A percentile compares a stretch with the other conserved stretches of the same genome.
Evolutionary conservation across 1,140 invertebrate genomes (phyloP).

Genomic region (Lordiphosa mommai): DNA sequence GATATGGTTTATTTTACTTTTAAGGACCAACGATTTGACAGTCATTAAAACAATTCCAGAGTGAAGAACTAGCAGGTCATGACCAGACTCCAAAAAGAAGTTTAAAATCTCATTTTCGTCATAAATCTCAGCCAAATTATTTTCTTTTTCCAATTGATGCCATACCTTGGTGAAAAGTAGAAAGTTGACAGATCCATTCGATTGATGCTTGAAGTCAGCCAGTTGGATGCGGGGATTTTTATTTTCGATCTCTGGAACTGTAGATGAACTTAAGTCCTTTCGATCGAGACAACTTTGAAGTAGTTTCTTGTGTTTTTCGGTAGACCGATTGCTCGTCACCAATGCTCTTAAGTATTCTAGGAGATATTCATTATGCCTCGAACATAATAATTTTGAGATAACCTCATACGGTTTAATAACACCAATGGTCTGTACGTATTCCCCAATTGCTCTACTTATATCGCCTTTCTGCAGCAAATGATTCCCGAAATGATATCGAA

Average conservation of each 20-base stretch:
- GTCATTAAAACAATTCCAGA: conserved; percentile 8
- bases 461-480: conserved; percentile 38
- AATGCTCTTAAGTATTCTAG: conserved; percentile 35
- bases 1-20: conserved; percentile 21
- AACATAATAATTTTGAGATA: conserved; percentile 46
- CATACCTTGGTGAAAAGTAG: neutral
- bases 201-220: conserved; percentile 14
- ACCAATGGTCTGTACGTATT: conserved; percentile 50
- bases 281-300: conserved; percentile 38
- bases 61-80: conserved; percentile 6
- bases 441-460: conserved; percentile 21
- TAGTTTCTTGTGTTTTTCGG: conserved; percentile 18
- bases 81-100: conserved; percentile 27
- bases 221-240: neutral
- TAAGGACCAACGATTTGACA: conserved; percentile 9
- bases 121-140: conserved; percentile 1
- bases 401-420: conserved; percentile 46
- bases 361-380: conserved; percentile 34
- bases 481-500: conserved; percentile 50
- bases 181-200: neutral
- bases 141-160: neutral
- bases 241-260: neutral
- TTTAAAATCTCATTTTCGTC: conserved; percentile 35
- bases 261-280: conserved; percentile 14
- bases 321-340: conserved; percentile 11